Evolutionary conservation across 2,113 vertebrate genomes (phyloP), one percentile per base, ranked within the genome.

Genomic region (Onychorhynchus coronatus): DNA sequence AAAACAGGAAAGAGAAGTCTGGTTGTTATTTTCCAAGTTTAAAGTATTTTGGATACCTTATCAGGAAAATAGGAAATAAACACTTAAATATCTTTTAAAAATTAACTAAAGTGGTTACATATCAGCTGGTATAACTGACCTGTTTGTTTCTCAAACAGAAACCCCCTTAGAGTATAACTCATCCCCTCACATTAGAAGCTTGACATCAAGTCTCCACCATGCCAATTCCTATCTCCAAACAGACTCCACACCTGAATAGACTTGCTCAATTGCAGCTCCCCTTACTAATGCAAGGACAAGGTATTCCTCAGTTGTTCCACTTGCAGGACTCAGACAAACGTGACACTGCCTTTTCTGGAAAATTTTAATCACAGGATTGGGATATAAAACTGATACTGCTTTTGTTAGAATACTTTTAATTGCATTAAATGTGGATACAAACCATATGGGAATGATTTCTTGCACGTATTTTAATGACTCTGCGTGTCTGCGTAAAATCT

Each of bases 401-500:
- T 89, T 88, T 73, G 41, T 71, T 44, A 61, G 53, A 82, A 89
- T 52, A 68, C 14, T 71, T 87, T 82, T 75, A 85, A 89, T 68
- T 88, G 88, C 17, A 0, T 68, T 88, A 85, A 88, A 78, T 65
- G 58, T 79, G 63, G 61, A 74, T 89, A 62, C 42, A 87, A 91
- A 89, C 49, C 90, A 94, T 79, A 91, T 70, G 88, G 53, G 41
- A 53, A 94, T 41, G 77, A 89, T 82, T 90, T n/a, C 53, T 49
- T 76, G n/a, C 58, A 65, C 1, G 1, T 52, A 88, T 91, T 85
- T 88, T 91, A 97, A 94, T 91, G 90, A 89, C 39, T 87, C 27
- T 68, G 21, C 7, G 5, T 77, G 79, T 56, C 62, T 88, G 53
- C 61, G 82, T 52, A 95, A 88, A 78, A 89, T 82, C 70, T 88